Base-by-base conservation (phyloP, 2,797 vertebrate genomes). In the Gambelia wislizenii region DNA sequence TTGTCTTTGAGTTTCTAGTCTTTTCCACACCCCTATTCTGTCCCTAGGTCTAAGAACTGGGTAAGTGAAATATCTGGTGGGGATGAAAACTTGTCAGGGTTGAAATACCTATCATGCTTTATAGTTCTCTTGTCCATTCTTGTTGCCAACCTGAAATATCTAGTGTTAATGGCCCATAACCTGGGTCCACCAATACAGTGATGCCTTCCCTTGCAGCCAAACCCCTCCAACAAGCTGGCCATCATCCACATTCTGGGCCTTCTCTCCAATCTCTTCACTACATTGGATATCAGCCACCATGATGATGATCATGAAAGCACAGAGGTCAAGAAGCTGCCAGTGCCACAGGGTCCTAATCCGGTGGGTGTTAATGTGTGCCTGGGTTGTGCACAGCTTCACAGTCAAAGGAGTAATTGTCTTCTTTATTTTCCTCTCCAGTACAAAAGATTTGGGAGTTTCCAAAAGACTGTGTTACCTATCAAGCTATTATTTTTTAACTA, bases 231-330 rank as follows among this genome's bases (percentile, higher is more conserved):
- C 96, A 99, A 99, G 87, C 94, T 99, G 96, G 99, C 99, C 67
- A 99, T 99, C 94, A 99, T 99, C 95, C 99, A 99, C 94, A 99
- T 99, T 92, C 94, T 99, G 95, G 99, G 99, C 47, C 97, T 99
- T 91, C 98, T 99, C 61, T 99, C 99, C 94, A 99, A 99, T 95
- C 98, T 99, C 91, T 99, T 99, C 95, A 99, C 99, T 52, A 99
- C 99, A 0, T 95, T 99, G 86, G 99, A 99, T 93, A 98, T 99
- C 97, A 99, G 98, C 97, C 99, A 99, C 95, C 99, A 99, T 1
- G 98, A 99, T 25, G 98, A 99, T 1, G 98, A 99, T 94, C 98
- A 97, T 0, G 98, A 99, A 79, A 96, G 97, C 93, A 96, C 97
- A 0, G 98, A 98, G 88, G 97, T 98, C 93, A 99, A 99, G 97